phyloP scores from a whole-genome alignment of 2,888 invertebrate genomes.

The Cactoblastis cactorum region DNA sequence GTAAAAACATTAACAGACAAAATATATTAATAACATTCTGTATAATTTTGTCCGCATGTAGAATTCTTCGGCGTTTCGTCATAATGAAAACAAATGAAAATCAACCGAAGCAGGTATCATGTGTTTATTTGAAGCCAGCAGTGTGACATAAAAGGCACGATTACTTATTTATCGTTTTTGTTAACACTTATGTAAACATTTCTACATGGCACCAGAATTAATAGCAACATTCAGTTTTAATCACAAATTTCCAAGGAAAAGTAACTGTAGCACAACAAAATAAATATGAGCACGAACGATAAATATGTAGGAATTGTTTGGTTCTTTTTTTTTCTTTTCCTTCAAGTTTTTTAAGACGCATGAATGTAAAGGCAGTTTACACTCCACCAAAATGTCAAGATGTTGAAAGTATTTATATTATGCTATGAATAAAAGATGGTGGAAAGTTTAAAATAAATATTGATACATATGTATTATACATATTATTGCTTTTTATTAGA shows the following conservation, averaged over 20 bases:
- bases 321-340: too few species aligned
- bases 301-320: too few species aligned
- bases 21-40: conserved; percentile 67
- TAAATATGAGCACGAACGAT: too few species aligned
- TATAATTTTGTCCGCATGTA: conserved; percentile 72
- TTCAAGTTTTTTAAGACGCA: too few species aligned
- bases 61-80: conserved; percentile 73
- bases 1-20: conserved; percentile 74
- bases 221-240: neutral
- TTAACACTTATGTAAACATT: neutral
- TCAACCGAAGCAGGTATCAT: conserved; percentile 21
- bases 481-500: too few species aligned
- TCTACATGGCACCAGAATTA: neutral
- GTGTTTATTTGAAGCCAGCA: conserved; percentile 20
- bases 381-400: too few species aligned
- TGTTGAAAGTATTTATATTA: too few species aligned
- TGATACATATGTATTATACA: too few species aligned
- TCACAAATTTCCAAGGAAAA: conserved; percentile 7
- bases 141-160: conserved; percentile 21
- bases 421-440: too few species aligned
- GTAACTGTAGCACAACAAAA: neutral
- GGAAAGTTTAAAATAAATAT: too few species aligned
- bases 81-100: conserved; percentile 71
- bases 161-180: conserved; percentile 12
- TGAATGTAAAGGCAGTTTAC: too few species aligned